Percentiles rank a stretch among this genome's conserved stretches.
Conservation (phyloP, 2,888 invertebrate species). For the Brachyptera putata region DNA sequence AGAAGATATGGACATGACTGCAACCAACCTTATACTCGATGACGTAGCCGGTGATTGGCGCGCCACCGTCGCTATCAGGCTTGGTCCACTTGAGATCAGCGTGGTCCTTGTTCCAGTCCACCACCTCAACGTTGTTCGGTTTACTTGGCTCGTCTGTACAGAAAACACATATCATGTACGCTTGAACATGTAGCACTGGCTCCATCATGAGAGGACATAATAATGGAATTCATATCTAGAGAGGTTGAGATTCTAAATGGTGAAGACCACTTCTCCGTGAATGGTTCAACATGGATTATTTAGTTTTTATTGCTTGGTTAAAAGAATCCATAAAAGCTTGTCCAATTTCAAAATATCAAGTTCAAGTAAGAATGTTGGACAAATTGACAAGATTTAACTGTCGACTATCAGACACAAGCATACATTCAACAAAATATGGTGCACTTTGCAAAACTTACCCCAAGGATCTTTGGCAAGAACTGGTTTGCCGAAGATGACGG, state of each 20-base stretch:
- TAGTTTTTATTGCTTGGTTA: too few relatives aligned
- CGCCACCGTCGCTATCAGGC: slow-evolving; percentile 92
- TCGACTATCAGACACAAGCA: too few relatives aligned
- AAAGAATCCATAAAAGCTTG: too few relatives aligned
- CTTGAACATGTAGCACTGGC: too few relatives aligned
- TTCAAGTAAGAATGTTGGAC: too few relatives aligned
- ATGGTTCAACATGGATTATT: too few relatives aligned
- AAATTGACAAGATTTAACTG: too few relatives aligned
- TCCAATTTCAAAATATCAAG: too few relatives aligned
- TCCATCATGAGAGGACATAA: neutral
- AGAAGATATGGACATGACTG: too few relatives aligned
- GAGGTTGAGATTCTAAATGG: too few relatives aligned
- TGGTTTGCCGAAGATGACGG: slow-evolving; percentile 78
- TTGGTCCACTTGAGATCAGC: slow-evolving; percentile 93
- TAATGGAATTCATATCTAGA: neutral
- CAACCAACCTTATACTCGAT: slow-evolving; percentile 72
- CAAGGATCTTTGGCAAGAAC: slow-evolving; percentile 95
- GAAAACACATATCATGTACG: neutral
- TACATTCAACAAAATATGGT: too few relatives aligned
- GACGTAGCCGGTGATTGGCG: slow-evolving; percentile 87
- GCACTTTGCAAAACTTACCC: slow-evolving; percentile 68
- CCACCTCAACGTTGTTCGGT: slow-evolving; percentile 85
- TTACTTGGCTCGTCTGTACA: slow-evolving; percentile 86
- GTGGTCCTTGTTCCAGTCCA: slow-evolving; percentile 95
- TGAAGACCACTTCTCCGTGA: too few relatives aligned